Conservation (phyloP, 1,140 invertebrate genomes). For the Akabosia matsudoensis region DNA sequence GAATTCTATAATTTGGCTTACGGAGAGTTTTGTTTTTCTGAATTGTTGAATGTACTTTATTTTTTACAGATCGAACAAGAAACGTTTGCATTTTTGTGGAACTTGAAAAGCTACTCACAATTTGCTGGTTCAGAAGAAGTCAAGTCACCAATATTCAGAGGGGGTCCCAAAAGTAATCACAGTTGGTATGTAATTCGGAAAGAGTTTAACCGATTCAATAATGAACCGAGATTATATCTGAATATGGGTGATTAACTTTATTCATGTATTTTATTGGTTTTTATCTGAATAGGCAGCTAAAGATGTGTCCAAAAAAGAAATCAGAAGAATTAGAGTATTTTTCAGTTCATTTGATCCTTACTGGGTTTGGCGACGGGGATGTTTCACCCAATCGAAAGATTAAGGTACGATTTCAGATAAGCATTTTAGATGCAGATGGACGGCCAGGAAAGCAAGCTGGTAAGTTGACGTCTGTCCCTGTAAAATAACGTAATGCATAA, state of each 20-base stretch:
- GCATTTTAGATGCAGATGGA: conserved; percentile 43
- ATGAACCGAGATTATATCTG: no score
- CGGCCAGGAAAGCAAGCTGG: conserved; percentile 45
- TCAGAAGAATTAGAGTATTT: conserved; percentile 45
- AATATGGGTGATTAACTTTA: background rate
- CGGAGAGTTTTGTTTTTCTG: background rate
- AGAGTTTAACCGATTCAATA: no score
- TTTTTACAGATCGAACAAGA: conserved; percentile 44
- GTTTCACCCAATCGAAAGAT: conserved; percentile 30
- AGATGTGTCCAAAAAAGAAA: conserved; percentile 45
- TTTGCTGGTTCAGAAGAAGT: conserved; percentile 42
- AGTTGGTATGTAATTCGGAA: conserved; percentile 43
- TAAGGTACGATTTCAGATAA: conserved; percentile 46
- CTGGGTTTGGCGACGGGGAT: conserved; percentile 43
- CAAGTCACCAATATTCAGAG: conserved; percentile 42
- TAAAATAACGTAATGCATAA: background rate
- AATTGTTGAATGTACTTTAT: background rate
- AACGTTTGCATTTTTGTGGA: conserved; percentile 45
- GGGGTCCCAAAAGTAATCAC: conserved; percentile 44
- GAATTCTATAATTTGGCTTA: background rate
- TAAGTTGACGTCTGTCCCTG: background rate
- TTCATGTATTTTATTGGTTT: background rate
- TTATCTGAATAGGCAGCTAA: conserved; percentile 35
- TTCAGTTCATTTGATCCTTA: conserved; percentile 44
- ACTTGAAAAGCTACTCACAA: conserved; percentile 38